phyloP scores from a whole-genome alignment of 2,797 vertebrate species.

The Chelon auratus region DNA sequence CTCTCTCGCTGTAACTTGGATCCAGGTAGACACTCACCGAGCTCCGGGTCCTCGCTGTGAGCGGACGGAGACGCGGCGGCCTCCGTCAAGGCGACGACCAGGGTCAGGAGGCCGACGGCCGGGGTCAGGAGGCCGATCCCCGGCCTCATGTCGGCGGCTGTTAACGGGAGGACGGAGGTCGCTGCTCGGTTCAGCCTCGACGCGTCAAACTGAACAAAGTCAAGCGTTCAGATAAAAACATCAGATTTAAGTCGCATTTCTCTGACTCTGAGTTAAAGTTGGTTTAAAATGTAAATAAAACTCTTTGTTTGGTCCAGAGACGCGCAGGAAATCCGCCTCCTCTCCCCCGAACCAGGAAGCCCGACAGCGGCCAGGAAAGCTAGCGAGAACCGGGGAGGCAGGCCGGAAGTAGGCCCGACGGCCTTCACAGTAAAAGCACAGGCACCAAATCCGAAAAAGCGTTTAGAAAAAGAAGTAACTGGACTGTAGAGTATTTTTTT shows the following conservation, averaged over 20 bases:
- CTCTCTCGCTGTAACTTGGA: too few relatives aligned
- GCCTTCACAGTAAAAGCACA: constrained; percentile 50
- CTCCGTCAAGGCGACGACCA: constrained; percentile 2
- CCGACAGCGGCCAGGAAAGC: constrained; percentile 5
- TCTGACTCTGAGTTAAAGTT: fast-evolving
- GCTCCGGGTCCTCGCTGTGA: neutral
- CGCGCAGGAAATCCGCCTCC: neutral
- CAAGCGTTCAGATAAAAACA: neutral
- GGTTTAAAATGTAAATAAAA: too few relatives aligned
- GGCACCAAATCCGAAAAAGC: neutral
- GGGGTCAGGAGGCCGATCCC: neutral
- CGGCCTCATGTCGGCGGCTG: constrained; percentile 33
- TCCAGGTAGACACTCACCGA: constrained; percentile 17
- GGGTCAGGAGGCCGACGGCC: neutral
- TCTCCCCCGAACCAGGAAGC: constrained; percentile 63
- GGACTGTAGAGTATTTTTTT: too few relatives aligned
- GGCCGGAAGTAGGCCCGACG: neutral
- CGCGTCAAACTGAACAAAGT: neutral
- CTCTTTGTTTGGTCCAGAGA: neutral
- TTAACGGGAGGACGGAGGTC: neutral
- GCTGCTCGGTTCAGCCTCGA: neutral
- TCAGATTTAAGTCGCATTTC: neutral
- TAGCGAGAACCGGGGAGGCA: fast-evolving
- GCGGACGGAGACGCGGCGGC: neutral
- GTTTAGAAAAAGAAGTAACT: too few relatives aligned